These are phyloP conservation scores for Isichthys henryi DNA, from an alignment of 2,113 vertebrate genomes.

Conservation along the genomic window DNA sequence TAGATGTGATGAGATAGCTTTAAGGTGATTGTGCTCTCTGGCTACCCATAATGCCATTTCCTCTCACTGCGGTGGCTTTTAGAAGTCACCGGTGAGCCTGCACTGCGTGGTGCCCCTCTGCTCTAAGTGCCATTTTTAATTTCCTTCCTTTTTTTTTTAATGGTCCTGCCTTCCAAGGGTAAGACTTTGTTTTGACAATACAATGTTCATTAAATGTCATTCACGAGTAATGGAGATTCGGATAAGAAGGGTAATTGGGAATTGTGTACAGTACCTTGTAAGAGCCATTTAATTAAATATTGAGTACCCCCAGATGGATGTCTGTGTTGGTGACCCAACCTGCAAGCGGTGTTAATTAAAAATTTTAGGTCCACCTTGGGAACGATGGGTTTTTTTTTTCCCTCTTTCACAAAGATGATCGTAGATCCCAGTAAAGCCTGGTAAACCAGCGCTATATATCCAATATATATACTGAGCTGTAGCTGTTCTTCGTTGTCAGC, in stretches of 20 bases:
- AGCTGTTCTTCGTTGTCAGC: not conserved
- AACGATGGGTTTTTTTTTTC: conserved; percentile 18
- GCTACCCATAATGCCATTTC: not conserved
- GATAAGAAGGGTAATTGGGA: conserved; percentile 50
- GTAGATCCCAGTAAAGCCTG: conserved; percentile 29
- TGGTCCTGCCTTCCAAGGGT: not conserved
- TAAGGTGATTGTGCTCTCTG: not conserved
- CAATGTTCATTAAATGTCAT: conserved; percentile 49
- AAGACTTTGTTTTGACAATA: conserved; percentile 37
- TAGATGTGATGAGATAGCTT: not conserved
- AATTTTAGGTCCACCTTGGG: conserved; percentile 48
- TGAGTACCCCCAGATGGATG: conserved; percentile 54
- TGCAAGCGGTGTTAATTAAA: conserved; percentile 58
- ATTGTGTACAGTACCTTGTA: conserved; percentile 48
- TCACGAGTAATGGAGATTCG: conserved; percentile 48
- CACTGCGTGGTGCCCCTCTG: not conserved
- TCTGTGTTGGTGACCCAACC: conserved; percentile 53
- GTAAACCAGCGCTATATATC: conserved; percentile 22
- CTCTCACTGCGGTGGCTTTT: not conserved
- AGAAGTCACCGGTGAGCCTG: not conserved
- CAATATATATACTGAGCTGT: not conserved
- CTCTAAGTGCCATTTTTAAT: not conserved
- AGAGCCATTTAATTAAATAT: conserved; percentile 62
- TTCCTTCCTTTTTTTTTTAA: not conserved
- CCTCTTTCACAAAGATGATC: conserved; percentile 13